Conservation (phyloP, 1,140 invertebrate species). For the Heliconius congener region DNA sequence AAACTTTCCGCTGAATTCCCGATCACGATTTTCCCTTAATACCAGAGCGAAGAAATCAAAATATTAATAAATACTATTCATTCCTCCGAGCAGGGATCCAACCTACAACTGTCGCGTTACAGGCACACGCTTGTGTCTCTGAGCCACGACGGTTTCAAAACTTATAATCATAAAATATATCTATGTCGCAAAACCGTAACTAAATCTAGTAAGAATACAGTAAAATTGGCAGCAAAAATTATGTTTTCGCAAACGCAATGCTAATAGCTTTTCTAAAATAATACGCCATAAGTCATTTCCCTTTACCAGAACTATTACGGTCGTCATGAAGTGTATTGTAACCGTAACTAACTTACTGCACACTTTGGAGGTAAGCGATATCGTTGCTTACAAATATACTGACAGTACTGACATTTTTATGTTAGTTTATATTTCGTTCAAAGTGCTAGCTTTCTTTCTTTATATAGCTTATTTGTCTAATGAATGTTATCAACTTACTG, state of each 20-base stretch:
- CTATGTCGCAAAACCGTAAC: background rate
- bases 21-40: too few relatives aligned
- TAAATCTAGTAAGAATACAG: background rate
- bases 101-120: too few relatives aligned
- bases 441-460: too few relatives aligned
- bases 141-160: too few relatives aligned
- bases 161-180: background rate
- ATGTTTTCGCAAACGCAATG: background rate
- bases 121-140: too few relatives aligned
- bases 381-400: background rate
- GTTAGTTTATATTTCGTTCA: background rate
- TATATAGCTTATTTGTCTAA: too few relatives aligned
- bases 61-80: too few relatives aligned
- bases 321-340: background rate
- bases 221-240: background rate
- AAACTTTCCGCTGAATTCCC: too few relatives aligned
- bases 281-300: conserved; percentile 12
- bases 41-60: too few relatives aligned
- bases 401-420: background rate
- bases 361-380: background rate
- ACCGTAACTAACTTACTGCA: conserved; percentile 12
- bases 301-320: conserved; percentile 10
- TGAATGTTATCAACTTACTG: conserved; percentile 5
- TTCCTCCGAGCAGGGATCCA: too few relatives aligned
- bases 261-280: conserved; percentile 16